Conservation (phyloP, 2,888 invertebrate genomes). For the Anthrax anthrax region DNA sequence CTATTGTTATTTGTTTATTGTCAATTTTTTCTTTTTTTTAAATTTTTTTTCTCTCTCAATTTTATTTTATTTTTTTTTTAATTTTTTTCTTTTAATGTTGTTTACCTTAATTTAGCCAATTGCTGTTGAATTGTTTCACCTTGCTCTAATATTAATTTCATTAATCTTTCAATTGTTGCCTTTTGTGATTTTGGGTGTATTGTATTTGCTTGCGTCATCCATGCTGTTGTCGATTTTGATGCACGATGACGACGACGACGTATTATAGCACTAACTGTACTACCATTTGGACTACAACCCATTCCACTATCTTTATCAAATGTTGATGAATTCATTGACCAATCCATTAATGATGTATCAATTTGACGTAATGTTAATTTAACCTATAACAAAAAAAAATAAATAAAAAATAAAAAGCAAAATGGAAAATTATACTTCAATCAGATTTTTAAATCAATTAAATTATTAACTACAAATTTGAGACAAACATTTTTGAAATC, state of each 20-base stretch:
- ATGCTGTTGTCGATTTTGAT: constrained; percentile 16
- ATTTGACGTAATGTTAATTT: constrained; percentile 26
- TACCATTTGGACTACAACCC: constrained; percentile 32
- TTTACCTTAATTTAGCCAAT: constrained; percentile 29
- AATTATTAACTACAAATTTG: no score
- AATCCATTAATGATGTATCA: constrained; percentile 10
- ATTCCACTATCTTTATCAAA: constrained; percentile 33
- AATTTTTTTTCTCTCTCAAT: no score
- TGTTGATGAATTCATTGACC: constrained; percentile 10
- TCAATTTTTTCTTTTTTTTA: no score
- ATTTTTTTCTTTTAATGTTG: no score
- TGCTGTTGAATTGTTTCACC: constrained; percentile 41
- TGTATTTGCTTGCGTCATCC: constrained; percentile 25
- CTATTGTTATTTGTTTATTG: no score
- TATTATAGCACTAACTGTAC: constrained; percentile 28
- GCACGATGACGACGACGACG: constrained; percentile 23
- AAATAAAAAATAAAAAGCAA: no score
- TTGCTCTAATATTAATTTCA: constrained; percentile 43
- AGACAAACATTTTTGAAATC: no score
- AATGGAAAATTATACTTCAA: no score
- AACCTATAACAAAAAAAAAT: constrained; percentile 17
- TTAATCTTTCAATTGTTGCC: constrained; percentile 36
- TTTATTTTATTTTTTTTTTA: no score
- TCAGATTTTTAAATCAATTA: no score
- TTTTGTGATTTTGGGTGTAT: constrained; percentile 27